Conservation (phyloP, 2,797 vertebrate species). For the Bradypodion ventrale region DNA sequence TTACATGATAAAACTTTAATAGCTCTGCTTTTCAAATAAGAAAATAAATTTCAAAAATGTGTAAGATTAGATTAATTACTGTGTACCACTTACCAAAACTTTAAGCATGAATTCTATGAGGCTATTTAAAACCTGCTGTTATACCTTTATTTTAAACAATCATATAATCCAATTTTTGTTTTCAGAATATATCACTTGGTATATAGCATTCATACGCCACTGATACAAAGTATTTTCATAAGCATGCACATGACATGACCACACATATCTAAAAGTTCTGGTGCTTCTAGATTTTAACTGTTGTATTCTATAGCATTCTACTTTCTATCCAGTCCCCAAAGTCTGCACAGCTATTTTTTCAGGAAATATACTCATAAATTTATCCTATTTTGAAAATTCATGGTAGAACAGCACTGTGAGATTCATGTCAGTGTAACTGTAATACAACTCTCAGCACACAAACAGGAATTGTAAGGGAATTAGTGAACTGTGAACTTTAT, state of each 20-base stretch:
- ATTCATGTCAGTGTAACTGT: not conserved
- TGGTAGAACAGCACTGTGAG: constrained; percentile 24
- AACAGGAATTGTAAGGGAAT: constrained; percentile 1
- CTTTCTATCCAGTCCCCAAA: constrained; percentile 10
- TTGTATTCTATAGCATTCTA: constrained; percentile 15
- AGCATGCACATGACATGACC: not conserved
- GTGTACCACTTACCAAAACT: not conserved
- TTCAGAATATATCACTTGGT: constrained; percentile 34
- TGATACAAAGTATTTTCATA: not conserved
- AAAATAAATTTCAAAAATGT: not conserved
- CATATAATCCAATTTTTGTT: not conserved
- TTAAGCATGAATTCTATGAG: not conserved
- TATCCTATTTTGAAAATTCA: constrained; percentile 2
- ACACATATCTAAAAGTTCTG: not conserved
- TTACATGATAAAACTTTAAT: not conserved
- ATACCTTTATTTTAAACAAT: not conserved
- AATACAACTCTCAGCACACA: not conserved
- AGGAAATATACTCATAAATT: constrained; percentile 9
- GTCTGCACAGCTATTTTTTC: not conserved
- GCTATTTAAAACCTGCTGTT: constrained; percentile 19
- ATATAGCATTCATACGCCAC: not conserved
- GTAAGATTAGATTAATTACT: not conserved
- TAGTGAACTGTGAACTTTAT: not conserved
- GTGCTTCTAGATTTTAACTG: not conserved
- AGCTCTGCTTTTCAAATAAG: not conserved